Evolutionary conservation across 2,888 invertebrate species (phyloP).

Genomic region (Drosophila mimica): DNA sequence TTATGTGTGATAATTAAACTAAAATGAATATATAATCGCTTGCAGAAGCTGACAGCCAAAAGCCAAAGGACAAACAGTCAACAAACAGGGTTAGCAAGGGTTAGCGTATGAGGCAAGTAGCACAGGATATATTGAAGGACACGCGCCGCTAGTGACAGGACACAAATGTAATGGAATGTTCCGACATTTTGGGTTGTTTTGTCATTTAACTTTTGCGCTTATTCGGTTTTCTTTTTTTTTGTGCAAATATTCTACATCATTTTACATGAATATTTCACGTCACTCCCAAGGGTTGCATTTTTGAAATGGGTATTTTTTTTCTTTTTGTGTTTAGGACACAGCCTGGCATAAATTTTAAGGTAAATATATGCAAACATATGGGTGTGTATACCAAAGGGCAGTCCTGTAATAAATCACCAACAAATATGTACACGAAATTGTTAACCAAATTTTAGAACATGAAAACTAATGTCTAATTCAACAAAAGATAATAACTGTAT

Average conservation of each 20-base stretch:
- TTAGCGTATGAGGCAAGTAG: slow-evolving; percentile 7
- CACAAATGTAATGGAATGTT: slow-evolving; percentile 59
- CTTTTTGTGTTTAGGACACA: background rate
- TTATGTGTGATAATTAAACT: slow-evolving; percentile 54
- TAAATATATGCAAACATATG: slow-evolving; percentile 24
- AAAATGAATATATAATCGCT: slow-evolving; percentile 54
- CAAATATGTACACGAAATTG: slow-evolving; percentile 14
- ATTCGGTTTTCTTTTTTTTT: slow-evolving; percentile 50
- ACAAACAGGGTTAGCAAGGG: background rate
- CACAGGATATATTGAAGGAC: slow-evolving; percentile 68
- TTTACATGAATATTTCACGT: slow-evolving; percentile 71
- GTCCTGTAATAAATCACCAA: slow-evolving; percentile 42
- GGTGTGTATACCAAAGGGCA: slow-evolving; percentile 2
- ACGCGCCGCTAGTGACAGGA: slow-evolving; percentile 19
- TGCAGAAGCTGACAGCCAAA: slow-evolving; percentile 10
- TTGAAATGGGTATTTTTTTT: slow-evolving; percentile 27
- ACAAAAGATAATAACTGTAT: background rate
- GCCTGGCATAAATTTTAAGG: slow-evolving; percentile 42
- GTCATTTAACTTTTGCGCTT: slow-evolving; percentile 33
- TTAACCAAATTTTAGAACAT: background rate
- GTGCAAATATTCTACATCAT: slow-evolving; percentile 66
- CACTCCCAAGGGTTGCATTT: slow-evolving; percentile 34
- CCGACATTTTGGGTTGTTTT: slow-evolving; percentile 30
- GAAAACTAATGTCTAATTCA: background rate
- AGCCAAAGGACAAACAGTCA: slow-evolving; percentile 17